Evolutionary conservation across 2,888 invertebrate genomes (phyloP), one percentile per base, ranked within the genome.

Genomic region (Andrena dorsata): DNA sequence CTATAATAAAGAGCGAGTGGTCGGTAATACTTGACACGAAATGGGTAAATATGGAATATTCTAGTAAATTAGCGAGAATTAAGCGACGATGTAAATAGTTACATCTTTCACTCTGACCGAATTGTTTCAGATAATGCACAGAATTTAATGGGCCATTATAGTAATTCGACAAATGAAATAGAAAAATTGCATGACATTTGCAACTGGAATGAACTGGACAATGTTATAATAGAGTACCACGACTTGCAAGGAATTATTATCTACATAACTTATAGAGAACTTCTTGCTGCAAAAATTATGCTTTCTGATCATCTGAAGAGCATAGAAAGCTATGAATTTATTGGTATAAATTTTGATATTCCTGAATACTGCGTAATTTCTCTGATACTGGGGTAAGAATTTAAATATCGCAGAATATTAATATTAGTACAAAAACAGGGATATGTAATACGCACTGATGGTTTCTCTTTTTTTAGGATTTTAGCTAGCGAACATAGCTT

Each of bases 301-400:
- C 60, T 91, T 32, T 74, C 73, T 8, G 56, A 76, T 61, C 35
- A 82, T 60, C 79, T 92, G 26, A 68, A 35, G 56, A 35, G 70
- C 26, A 61, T 87, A 49, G 26, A 75, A 16, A n/a, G 53, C n/a
- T 82, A 85, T 13, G 83, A 85, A 83, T 93, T 91, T 76, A 85
- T 93, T 60, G 92, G 91, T 35, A 91, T 93, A 23, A 76, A 88
- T 64, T 76, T 32, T 70, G 88, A 92, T 69, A 64, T 90, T 60
- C 80, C 86, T 8, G 77, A 76, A 23, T 86, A 88, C 70, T 91
- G 90, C 60, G 79, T 92, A 70, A 89, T 91, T 53, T 80, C 87
- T 65, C 70, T 93, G 65, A 91, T 92, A 63, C 78, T 92, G 32
- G 92, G 93, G 93, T 93, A 87, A 86, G 61, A 20, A 30, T 49